A percentile compares a stretch with the other conserved stretches of the same genome.
These are phyloP conservation scores for Coecobrya sp. DNA, from an alignment of 2,888 invertebrate genomes.

Conservation along the genomic window DNA sequence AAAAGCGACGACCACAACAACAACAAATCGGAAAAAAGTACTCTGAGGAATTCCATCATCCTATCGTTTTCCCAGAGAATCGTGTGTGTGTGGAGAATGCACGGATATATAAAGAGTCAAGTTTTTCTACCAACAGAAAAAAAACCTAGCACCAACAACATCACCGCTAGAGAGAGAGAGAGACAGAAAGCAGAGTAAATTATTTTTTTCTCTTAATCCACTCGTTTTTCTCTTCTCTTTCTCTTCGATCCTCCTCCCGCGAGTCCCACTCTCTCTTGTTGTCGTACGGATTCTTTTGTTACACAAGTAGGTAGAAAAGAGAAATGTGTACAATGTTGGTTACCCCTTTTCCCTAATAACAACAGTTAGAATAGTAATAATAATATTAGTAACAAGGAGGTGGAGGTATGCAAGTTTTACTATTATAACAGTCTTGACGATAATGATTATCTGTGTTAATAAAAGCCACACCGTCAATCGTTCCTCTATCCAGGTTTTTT, in stretches of 20 bases:
- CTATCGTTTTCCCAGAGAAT: neutral
- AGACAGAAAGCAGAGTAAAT: neutral
- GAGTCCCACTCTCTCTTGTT: neutral
- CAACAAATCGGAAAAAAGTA: conserved; percentile 28
- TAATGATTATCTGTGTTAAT: conserved; percentile 14
- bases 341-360: neutral
- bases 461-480: neutral
- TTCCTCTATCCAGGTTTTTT: neutral
- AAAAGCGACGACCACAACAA: conserved; percentile 25
- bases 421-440: neutral
- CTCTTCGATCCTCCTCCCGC: conserved; percentile 28
- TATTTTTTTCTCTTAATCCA: conserved; percentile 49
- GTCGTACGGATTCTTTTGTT: conserved; percentile 10
- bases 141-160: neutral
- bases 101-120: neutral
- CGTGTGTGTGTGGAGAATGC: neutral
- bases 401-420: neutral
- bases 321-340: conserved; percentile 6
- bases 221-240: conserved; percentile 31
- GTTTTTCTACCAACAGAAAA: neutral
- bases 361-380: too few relatives aligned
- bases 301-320: conserved; percentile 4
- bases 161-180: neutral
- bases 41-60: conserved; percentile 27
- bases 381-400: neutral